These are phyloP conservation scores for Nebria ingens DNA, from an alignment of 1,140 invertebrate genomes.

Conservation along the genomic window DNA sequence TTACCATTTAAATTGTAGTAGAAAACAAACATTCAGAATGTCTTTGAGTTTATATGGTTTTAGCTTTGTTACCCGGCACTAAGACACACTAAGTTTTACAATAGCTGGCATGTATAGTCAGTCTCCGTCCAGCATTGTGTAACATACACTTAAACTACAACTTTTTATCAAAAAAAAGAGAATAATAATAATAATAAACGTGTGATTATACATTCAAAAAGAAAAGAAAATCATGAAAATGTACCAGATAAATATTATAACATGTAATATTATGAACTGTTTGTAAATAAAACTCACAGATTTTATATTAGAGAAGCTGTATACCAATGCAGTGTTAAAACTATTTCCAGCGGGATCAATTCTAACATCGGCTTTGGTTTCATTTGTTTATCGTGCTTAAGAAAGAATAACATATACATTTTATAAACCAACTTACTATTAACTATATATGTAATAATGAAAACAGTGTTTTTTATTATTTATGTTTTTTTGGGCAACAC, in stretches of 20 bases:
- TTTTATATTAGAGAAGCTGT: constrained; percentile 3
- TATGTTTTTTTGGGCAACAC: not conserved
- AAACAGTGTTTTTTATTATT: not conserved
- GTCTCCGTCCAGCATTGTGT: constrained; percentile 31
- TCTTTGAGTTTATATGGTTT: not conserved
- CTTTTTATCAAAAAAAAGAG: not conserved
- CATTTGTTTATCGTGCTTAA: not conserved
- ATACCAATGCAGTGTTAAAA: not conserved
- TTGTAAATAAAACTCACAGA: constrained; percentile 7
- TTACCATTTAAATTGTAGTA: too few relatives aligned
- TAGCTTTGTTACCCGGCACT: constrained; percentile 24
- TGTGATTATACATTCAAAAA: constrained; percentile 21
- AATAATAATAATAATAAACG: not conserved
- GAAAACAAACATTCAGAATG: not conserved
- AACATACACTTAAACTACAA: constrained; percentile 31
- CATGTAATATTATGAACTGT: constrained; percentile 17
- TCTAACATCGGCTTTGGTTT: not conserved
- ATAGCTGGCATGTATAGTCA: constrained; percentile 33
- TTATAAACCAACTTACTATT: constrained; percentile 7
- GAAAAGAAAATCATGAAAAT: constrained; percentile 18
- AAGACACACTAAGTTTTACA: constrained; percentile 26
- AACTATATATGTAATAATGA: constrained; percentile 7
- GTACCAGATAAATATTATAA: constrained; percentile 22
- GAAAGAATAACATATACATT: not conserved
- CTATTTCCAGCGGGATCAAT: not conserved